Conservation (phyloP, 2,113 vertebrate genomes). For the Rhinolophus sinicus region DNA sequence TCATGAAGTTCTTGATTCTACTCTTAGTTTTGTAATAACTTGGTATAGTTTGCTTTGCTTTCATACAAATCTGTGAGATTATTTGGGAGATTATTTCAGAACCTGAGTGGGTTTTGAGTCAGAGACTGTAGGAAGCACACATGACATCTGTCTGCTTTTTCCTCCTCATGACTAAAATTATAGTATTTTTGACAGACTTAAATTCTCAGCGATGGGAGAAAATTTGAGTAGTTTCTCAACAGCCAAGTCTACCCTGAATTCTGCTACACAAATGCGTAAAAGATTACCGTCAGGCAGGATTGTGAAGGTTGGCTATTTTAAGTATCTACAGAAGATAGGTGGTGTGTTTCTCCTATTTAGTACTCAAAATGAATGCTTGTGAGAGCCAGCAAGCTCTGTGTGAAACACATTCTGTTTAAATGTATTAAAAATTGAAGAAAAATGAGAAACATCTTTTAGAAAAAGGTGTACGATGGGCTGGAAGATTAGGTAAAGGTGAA, state of each 20-base stretch:
- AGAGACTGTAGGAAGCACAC: slow-evolving; percentile 68
- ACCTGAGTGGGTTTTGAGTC: slow-evolving; percentile 69
- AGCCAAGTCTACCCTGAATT: slow-evolving; percentile 55
- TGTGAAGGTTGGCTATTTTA: slow-evolving; percentile 23
- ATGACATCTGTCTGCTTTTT: slow-evolving; percentile 67
- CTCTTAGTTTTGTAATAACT: slow-evolving; percentile 30
- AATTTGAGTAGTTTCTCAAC: slow-evolving; percentile 65
- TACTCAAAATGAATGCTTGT: neutral
- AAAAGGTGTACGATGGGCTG: neutral
- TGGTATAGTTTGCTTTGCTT: slow-evolving; percentile 33
- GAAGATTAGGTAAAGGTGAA: neutral
- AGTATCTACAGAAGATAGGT: slow-evolving; percentile 2
- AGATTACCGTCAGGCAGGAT: slow-evolving; percentile 37
- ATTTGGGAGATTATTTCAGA: slow-evolving; percentile 64
- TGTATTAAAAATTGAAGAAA: neutral
- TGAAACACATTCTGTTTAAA: slow-evolving; percentile 6
- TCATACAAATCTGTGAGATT: slow-evolving; percentile 55
- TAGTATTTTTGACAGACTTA: slow-evolving; percentile 73
- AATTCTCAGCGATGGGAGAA: slow-evolving; percentile 45
- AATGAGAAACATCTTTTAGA: neutral
- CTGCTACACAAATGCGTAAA: slow-evolving; percentile 1
- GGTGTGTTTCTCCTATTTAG: slow-evolving; percentile 22
- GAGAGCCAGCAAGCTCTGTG: neutral
- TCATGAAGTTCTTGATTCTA: neutral
- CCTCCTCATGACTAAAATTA: slow-evolving; percentile 49